These are phyloP conservation scores for Hippopotamus amphibius DNA, from an alignment of 2,113 vertebrate species.

Conservation along the genomic window DNA sequence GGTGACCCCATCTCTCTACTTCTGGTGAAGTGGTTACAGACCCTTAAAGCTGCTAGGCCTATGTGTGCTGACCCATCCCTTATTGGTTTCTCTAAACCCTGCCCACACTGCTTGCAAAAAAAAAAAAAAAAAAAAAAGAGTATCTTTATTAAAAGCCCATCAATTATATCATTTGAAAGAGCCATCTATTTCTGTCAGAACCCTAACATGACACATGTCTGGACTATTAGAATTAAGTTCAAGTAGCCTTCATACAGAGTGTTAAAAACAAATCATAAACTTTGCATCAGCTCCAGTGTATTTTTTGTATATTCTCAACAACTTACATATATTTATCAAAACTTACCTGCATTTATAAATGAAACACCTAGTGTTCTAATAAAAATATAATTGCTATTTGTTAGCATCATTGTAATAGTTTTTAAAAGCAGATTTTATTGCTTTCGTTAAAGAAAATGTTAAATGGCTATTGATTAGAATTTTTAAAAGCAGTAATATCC, in stretches of 20 bases:
- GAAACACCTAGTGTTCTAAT: not conserved
- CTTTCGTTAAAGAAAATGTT: not conserved
- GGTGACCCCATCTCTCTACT: not conserved
- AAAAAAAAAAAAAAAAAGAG: not conserved
- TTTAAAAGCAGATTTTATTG: not conserved
- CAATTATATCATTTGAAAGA: not conserved
- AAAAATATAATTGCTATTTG: not conserved
- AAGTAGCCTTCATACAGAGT: not conserved
- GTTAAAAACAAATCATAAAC: not conserved
- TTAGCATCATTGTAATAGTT: not conserved
- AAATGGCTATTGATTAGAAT: not conserved
- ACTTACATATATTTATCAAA: not conserved
- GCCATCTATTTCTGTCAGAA: not conserved
- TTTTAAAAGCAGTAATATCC: not conserved
- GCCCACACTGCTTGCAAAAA: not conserved
- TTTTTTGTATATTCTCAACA: not conserved
- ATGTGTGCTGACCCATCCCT: not conserved
- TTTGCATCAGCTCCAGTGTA: not conserved
- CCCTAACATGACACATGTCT: not conserved
- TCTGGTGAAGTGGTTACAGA: not conserved
- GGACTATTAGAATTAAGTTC: not conserved
- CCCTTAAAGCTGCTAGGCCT: not conserved
- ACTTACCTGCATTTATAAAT: not conserved
- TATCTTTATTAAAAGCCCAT: not conserved
- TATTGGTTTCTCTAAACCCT: not conserved